phyloP scores from a whole-genome alignment of 2,888 invertebrate genomes.

The Agonopterix arenella region DNA sequence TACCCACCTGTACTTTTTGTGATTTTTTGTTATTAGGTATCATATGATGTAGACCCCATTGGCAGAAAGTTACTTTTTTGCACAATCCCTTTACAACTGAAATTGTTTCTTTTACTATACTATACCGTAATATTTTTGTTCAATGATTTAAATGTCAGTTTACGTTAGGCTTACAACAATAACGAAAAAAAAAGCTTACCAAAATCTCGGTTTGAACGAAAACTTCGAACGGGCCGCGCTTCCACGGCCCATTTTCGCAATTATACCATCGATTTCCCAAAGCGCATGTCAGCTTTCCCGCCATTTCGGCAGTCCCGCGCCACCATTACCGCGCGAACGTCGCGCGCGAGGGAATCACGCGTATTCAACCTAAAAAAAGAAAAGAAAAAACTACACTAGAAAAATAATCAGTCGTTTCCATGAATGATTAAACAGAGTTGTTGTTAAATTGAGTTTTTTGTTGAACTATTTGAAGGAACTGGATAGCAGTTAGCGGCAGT shows the following conservation, averaged over 20 bases:
- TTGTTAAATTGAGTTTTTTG: slow-evolving; percentile 1
- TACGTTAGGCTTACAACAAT: not conserved
- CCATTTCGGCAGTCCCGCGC: slow-evolving; percentile 42
- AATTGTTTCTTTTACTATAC: too few species aligned
- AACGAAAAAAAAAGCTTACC: slow-evolving; percentile 3
- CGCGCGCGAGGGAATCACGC: slow-evolving; percentile 13
- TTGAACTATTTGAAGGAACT: not conserved
- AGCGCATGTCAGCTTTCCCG: slow-evolving; percentile 65
- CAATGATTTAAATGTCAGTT: too few species aligned
- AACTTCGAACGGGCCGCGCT: slow-evolving; percentile 28
- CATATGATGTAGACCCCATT: too few species aligned
- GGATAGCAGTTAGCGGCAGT: slow-evolving; percentile 3
- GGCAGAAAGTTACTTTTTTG: too few species aligned
- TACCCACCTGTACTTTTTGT: too few species aligned
- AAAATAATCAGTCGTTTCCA: slow-evolving; percentile 13
- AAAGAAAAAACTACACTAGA: slow-evolving; percentile 2
- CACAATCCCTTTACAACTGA: too few species aligned
- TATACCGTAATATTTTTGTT: too few species aligned
- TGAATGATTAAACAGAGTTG: not conserved
- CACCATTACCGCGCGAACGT: slow-evolving; percentile 22
- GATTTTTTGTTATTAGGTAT: too few species aligned
- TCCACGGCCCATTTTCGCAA: slow-evolving; percentile 20
- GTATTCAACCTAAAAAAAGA: slow-evolving; percentile 13
- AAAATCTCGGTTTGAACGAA: slow-evolving; percentile 2
- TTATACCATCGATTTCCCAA: slow-evolving; percentile 65